Evolutionary conservation across 2,888 invertebrate genomes (phyloP).

Genomic region (Xestia c-nigrum): DNA sequence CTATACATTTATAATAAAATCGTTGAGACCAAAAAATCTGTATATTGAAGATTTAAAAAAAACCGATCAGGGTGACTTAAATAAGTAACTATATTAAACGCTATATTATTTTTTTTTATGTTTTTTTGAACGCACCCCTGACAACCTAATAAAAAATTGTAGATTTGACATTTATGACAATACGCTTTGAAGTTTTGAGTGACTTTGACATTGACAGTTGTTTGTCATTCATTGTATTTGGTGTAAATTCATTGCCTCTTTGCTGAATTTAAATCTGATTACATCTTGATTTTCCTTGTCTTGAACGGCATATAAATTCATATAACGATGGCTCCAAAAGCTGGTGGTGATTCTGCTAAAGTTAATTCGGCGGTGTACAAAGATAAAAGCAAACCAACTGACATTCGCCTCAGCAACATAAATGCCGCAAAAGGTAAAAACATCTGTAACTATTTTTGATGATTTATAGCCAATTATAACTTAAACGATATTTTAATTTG

Average conservation of each 20-base stretch:
- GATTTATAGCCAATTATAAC: conserved; percentile 28
- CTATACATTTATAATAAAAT: no score
- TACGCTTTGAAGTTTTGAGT: no score
- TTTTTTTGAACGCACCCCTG: no score
- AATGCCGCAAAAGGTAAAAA: conserved; percentile 98
- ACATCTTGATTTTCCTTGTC: conserved; percentile 63
- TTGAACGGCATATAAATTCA: conserved; percentile 28
- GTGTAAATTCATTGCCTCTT: neutral
- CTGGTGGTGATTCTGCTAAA: conserved; percentile 86
- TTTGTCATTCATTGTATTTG: neutral
- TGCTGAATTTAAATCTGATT: conserved; percentile 62
- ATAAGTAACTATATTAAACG: no score
- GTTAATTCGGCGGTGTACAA: conserved; percentile 93
- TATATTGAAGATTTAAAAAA: no score
- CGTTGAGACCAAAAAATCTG: no score
- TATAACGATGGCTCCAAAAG: conserved; percentile 86
- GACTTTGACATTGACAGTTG: neutral
- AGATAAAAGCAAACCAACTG: conserved; percentile 98
- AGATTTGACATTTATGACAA: no score
- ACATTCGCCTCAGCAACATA: conserved; percentile 98
- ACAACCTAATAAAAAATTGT: no score
- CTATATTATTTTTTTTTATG: no score
- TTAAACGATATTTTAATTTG: neutral
- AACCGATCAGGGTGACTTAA: no score
- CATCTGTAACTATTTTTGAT: conserved; percentile 70